Evolutionary conservation across 2,888 invertebrate genomes (phyloP).

Genomic region (Agrotis puta): DNA sequence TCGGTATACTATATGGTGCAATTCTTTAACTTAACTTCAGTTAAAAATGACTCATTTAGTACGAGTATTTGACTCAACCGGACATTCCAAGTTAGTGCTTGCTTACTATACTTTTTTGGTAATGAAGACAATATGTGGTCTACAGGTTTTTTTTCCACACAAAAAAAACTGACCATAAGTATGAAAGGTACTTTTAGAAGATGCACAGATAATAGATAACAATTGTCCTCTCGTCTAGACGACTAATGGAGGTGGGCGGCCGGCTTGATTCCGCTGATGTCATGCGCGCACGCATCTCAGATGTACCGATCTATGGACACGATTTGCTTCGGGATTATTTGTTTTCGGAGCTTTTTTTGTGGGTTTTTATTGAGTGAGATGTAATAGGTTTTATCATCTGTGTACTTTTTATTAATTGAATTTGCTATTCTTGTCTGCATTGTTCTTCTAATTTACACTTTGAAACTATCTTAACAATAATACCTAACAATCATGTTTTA

Average conservation of each 20-base stretch:
- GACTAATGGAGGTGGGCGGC: slow-evolving; percentile 84
- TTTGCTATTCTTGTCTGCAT: background rate
- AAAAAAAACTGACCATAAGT: slow-evolving; percentile 15
- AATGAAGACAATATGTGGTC: background rate
- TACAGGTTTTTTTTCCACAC: background rate
- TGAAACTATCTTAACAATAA: too few species aligned
- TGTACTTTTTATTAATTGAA: background rate
- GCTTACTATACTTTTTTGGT: slow-evolving; percentile 5
- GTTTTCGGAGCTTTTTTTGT: slow-evolving; percentile 27
- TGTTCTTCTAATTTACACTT: background rate
- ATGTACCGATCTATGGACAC: slow-evolving; percentile 52
- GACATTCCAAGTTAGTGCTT: slow-evolving; percentile 50
- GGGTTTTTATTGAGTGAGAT: background rate
- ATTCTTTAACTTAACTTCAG: slow-evolving; percentile 16
- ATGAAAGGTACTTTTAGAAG: slow-evolving; percentile 51
- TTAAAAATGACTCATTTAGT: slow-evolving; percentile 37
- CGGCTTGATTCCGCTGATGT: slow-evolving; percentile 81
- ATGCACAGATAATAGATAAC: slow-evolving; percentile 64
- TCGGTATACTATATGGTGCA: background rate
- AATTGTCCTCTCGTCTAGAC: slow-evolving; percentile 73
- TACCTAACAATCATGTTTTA: too few species aligned
- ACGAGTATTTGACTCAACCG: slow-evolving; percentile 53
- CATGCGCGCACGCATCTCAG: slow-evolving; percentile 72
- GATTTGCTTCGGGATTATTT: slow-evolving; percentile 40
- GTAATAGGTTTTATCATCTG: background rate